Evolutionary conservation across 2,797 vertebrate species (phyloP).

Genomic region (Trichosurus vulpecula): DNA sequence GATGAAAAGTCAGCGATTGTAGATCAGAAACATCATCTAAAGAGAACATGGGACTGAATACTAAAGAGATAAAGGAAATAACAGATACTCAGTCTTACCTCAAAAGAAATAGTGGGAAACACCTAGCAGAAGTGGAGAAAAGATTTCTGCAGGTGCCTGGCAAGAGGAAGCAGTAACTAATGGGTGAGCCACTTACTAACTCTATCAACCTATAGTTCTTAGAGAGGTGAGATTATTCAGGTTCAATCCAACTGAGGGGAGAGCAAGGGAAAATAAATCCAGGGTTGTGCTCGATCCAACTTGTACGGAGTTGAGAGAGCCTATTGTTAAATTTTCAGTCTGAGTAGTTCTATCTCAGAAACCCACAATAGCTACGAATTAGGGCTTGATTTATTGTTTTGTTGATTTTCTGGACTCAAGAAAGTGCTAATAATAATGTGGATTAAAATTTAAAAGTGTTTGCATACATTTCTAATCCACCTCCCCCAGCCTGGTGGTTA

Average conservation of each 20-base stretch:
- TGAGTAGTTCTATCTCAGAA: not conserved
- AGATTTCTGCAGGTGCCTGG: not conserved
- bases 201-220: conserved; percentile 35
- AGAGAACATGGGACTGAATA: conserved; percentile 45
- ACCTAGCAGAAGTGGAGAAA: not conserved
- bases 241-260: conserved; percentile 32
- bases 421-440: not conserved
- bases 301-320: not conserved
- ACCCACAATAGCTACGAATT: not conserved
- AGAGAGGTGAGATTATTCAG: conserved; percentile 18
- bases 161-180: conserved; percentile 31
- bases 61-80: conserved; percentile 27
- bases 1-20: not conserved
- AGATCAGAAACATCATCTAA: conserved; percentile 34
- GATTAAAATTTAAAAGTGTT: not conserved
- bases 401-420: not conserved
- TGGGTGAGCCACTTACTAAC: conserved; percentile 24
- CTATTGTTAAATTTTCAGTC: not conserved
- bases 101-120: conserved; percentile 58
- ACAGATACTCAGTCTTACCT: not conserved
- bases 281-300: not conserved
- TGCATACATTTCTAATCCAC: not conserved
- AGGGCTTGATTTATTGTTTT: not conserved
- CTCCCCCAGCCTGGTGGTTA: not conserved
- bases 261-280: conserved; percentile 7